Percentiles rank a stretch among this genome's conserved stretches.
Conservation (phyloP, 2,797 vertebrate genomes). For the Diceros bicornis region DNA sequence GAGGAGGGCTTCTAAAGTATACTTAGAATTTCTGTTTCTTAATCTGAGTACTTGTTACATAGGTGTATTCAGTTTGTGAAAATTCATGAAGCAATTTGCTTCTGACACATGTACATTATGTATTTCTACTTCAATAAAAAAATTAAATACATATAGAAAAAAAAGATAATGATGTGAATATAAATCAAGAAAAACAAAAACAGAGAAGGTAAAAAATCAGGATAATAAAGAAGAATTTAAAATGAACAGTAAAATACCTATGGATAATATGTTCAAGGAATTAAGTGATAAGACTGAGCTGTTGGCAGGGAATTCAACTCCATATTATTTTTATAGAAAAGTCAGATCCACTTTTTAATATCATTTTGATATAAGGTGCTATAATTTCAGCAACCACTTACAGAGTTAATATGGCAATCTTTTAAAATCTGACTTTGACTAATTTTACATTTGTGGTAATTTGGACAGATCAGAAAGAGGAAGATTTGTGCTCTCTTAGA, state of each 20-base stretch:
- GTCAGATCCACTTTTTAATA: slow-evolving; percentile 40
- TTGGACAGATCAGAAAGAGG: not conserved
- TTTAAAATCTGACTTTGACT: slow-evolving; percentile 45
- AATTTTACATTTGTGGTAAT: slow-evolving; percentile 34
- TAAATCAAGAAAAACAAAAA: slow-evolving; percentile 1
- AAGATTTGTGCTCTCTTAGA: slow-evolving; percentile 40
- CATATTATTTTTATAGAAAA: slow-evolving; percentile 22
- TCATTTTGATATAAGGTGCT: slow-evolving; percentile 39
- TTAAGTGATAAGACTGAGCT: not conserved
- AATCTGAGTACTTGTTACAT: not conserved
- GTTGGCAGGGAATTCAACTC: not conserved
- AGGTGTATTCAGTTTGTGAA: not conserved
- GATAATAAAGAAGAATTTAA: not conserved
- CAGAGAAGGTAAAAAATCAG: not conserved
- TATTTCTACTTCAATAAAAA: not conserved
- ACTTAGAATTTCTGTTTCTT: slow-evolving; percentile 17
- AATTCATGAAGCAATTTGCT: slow-evolving; percentile 13
- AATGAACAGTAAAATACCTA: not conserved
- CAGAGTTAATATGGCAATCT: slow-evolving; percentile 29
- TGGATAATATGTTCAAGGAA: not conserved
- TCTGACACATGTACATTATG: not conserved
- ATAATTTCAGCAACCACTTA: slow-evolving; percentile 30
- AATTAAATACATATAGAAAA: not conserved
- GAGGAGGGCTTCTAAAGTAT: not conserved
- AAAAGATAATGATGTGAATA: not conserved